phyloP scores from a whole-genome alignment of 2,888 invertebrate genomes.

The Epirrhoe alternata region DNA sequence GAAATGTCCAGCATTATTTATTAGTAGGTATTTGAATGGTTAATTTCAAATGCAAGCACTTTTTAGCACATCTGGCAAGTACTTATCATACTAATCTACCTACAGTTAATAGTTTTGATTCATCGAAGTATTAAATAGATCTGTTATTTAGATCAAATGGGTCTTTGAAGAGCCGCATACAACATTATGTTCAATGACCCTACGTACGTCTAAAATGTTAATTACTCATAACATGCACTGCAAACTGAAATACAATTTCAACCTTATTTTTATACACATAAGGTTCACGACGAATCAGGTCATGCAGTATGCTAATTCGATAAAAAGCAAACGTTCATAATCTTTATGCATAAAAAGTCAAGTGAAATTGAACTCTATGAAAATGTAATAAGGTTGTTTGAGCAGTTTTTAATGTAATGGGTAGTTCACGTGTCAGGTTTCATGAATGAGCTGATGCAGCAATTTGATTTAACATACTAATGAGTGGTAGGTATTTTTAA shows the following conservation, averaged over 20 bases:
- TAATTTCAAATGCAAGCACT: too few species aligned
- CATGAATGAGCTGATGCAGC: constrained; percentile 9
- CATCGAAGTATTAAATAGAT: not conserved
- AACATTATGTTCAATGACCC: constrained; percentile 44
- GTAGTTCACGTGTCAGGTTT: constrained; percentile 23
- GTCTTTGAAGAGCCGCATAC: constrained; percentile 35
- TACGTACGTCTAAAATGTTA: constrained; percentile 35
- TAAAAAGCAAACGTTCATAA: constrained; percentile 53
- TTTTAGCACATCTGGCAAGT: too few species aligned
- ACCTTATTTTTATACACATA: constrained; percentile 40
- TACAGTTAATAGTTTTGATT: not conserved
- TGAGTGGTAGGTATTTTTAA: not conserved
- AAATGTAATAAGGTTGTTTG: constrained; percentile 11
- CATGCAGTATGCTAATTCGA: constrained; percentile 68
- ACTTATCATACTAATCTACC: not conserved
- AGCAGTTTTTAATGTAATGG: constrained; percentile 7
- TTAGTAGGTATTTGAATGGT: too few species aligned
- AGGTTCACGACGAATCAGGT: constrained; percentile 52
- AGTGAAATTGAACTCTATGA: constrained; percentile 15
- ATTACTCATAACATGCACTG: constrained; percentile 33
- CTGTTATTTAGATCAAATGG: constrained; percentile 30
- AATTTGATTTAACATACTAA: constrained; percentile 3
- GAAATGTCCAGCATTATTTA: too few species aligned
- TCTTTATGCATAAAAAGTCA: constrained; percentile 24
- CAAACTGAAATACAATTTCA: constrained; percentile 19